Base-by-base conservation (phyloP, 2,888 invertebrate species). In the Nomada fucata region DNA sequence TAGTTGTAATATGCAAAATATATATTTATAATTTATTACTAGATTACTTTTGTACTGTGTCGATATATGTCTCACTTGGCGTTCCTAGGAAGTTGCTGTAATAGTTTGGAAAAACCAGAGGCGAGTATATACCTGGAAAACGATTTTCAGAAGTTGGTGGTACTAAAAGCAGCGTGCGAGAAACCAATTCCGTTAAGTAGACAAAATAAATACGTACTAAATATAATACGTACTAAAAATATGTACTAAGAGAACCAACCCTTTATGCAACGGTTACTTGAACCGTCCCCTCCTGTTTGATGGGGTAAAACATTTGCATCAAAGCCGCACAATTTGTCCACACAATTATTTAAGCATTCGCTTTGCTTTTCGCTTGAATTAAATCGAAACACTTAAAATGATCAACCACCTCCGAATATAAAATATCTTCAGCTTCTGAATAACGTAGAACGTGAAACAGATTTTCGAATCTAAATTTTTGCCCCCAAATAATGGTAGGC, bases 1-100 rank as follows among this genome's bases (percentile, higher is more conserved):
- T 87, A 87, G 82, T 52, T 84, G 78, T 88, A 83, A 85, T 65
- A 79, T 78, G 76, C 79, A 81, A 85, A 69, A 57, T 77, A 84
- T 84, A 84, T 84, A 89, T 88, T 84, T 86, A 86, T 87, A 87
- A 87, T 88, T 87, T 88, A 87, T 88, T 89, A 86, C 72, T 85
- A 86, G 84, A 80, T 77, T 74, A 79, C 59, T 67, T 23, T 57
- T 71, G 71, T 61, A 83, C 74, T 59, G 36, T 73, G 50, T 73
- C 76, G 65, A 72, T 36, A 67, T 76, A 71, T 23, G 4, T 20
- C 29, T 81, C 29, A 59, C 59, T 2, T 44, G 13, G 29, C 36
- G 10, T n/a, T 15, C n/a, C 23, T 29, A 23, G n/a, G 15, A 5
- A 57, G 15, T 10, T 1, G 10, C 36, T 23, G 63, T 23, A 59